Base-by-base conservation (phyloP, 2,888 invertebrate species). In the Helleia helle region DNA sequence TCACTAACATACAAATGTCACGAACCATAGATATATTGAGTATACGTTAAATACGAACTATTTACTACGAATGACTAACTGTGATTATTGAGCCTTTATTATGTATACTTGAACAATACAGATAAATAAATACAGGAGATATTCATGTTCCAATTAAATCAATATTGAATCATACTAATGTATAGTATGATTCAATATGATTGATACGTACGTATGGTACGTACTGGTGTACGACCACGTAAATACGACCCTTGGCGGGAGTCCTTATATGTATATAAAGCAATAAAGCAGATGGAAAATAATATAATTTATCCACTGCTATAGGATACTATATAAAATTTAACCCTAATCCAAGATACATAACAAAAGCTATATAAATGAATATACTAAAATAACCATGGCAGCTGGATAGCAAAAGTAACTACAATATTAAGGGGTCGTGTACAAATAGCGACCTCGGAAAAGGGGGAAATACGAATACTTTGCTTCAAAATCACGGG, bases 21-120 rank as follows among this genome's bases (percentile, higher is more conserved):
- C 81, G 77, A 80, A 80, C 79, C 79, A 71, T 77, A 68, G 67
- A 71, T 57, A 65, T 52, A 59, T 65, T 67, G 76, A 79, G 67
- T 79, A 62, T 58, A 47, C 54, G 58, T 56, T 67, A 63, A 63
- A 67, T 64, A 69, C 57, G 52, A 59, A 56, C 56, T 61, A 63
- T 55, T 51, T 49, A 64, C 63, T 64, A 18, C 18, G 18, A 34
- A 71, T 67, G 64, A 48, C 65, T 63, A 64, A 64, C n/a, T 58
- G 50, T 52, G 55, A 50, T 53, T 55, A 58, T 70, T 69, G 71
- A 75, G 71, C 75, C 56, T 65, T 66, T 44, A 62, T 71, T 72
- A 72, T 48, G 44, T 44, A 46, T 46, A 48, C 36, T 37, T 37
- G 42, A 42, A 38, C 31, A 31, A 18, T 15, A n/a, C 14, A 29